phyloP scores from a whole-genome alignment of 2,113 vertebrate genomes.

The Alaudala cheleensis region DNA sequence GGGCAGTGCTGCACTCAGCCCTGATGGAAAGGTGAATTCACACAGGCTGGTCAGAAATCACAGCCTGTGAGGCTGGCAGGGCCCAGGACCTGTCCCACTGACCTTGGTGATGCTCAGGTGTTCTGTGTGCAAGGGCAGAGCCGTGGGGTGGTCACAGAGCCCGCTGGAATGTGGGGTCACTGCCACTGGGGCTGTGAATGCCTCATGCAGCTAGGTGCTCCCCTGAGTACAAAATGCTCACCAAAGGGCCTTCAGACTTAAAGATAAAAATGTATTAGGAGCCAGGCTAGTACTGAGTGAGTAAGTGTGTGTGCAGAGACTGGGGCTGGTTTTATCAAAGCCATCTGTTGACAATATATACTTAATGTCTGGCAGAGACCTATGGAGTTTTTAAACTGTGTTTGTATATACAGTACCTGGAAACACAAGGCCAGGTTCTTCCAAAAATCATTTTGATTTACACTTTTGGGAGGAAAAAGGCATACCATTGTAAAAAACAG shows the following conservation, averaged over 20 bases:
- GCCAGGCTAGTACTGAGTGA: background rate
- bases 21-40: background rate
- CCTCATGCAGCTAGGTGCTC: background rate
- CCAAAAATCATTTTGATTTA: background rate
- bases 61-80: background rate
- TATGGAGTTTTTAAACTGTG: background rate
- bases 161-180: background rate
- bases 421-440: background rate
- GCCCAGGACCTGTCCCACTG: background rate
- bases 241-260: background rate
- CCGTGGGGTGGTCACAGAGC: accelerated
- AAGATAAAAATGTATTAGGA: background rate
- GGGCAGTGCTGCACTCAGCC: background rate
- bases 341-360: background rate
- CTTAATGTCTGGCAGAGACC: background rate
- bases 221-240: background rate
- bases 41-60: background rate
- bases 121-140: background rate
- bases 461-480: background rate
- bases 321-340: background rate
- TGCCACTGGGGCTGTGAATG: background rate
- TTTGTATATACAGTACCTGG: background rate
- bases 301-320: background rate
- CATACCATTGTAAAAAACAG: background rate
- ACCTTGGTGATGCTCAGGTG: background rate